phyloP scores from a whole-genome alignment of 2,888 invertebrate genomes.

The Drosophila austrosaltans region DNA sequence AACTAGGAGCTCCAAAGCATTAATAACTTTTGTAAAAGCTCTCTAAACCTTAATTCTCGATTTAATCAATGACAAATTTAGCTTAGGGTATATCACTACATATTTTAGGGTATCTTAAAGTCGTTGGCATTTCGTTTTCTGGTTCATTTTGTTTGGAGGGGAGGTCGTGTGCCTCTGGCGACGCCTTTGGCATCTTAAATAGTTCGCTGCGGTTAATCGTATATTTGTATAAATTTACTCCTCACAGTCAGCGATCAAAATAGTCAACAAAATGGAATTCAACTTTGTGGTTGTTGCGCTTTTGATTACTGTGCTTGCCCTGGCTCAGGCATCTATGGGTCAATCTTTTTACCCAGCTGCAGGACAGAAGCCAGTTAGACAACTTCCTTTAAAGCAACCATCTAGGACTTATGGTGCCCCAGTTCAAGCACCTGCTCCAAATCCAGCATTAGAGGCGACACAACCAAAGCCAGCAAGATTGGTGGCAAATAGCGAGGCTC shows the following conservation, averaged over 20 bases:
- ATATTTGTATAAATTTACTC: constrained; percentile 53
- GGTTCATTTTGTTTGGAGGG: background rate
- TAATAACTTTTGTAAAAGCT: background rate
- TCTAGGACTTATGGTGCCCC: constrained; percentile 58
- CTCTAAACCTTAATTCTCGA: background rate
- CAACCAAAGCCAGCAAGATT: constrained; percentile 60
- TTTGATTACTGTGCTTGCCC: constrained; percentile 36
- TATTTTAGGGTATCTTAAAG: background rate
- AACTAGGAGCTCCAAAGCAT: background rate
- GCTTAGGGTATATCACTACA: background rate
- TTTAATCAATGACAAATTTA: too few relatives aligned
- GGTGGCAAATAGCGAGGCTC: constrained; percentile 65
- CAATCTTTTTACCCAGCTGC: constrained; percentile 62
- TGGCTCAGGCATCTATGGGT: constrained; percentile 34
- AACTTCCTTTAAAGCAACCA: constrained; percentile 51
- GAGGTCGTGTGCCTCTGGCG: constrained; percentile 2
- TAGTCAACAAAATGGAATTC: constrained; percentile 59
- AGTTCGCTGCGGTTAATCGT: constrained; percentile 20
- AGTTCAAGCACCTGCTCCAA: constrained; percentile 18
- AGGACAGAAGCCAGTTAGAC: constrained; percentile 72
- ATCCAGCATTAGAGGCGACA: constrained; percentile 16
- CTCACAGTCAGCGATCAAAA: constrained; percentile 11
- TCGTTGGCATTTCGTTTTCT: background rate
- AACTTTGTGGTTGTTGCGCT: constrained; percentile 46
- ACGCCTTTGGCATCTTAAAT: constrained; percentile 60